Evolutionary conservation across 2,888 invertebrate species (phyloP), one percentile per base, ranked within the genome.

Genomic region (Cephalotes varians): DNA sequence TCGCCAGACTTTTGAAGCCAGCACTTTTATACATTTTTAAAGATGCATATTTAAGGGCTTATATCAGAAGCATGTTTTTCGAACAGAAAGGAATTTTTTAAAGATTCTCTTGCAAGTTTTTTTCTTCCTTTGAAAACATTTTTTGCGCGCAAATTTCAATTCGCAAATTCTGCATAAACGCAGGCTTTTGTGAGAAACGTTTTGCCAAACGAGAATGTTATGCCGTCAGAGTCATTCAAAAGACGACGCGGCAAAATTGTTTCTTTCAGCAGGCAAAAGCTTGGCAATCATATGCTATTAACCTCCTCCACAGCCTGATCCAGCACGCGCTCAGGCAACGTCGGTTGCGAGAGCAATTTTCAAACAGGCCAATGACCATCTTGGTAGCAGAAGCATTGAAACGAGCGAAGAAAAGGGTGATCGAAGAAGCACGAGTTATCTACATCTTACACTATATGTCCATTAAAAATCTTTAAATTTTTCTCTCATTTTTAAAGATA

Each of bases 241-340:
- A 21, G 80, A 15, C 56, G 47, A 60, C 37, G 73, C 44, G 51
- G 51, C 69, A 44, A 62, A 67, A 67, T 79, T 67, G 58, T 82
- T 79, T 65, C 67, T 82, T 82, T 82, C 60, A 77, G 21, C 58
- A 12, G 34, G 54, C 49, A 37, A 77, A 82, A 79, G 64, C 82
- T 71, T 77, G 47, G 69, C 82, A 82, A 82, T 82, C 79, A 82
- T 82, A 76, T 44, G 58, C 79, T 69, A 82, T 82, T 82, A 82
- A 44, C 60, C 77, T 69, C 67, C 79, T 82, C 67, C 79, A 51
- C 76, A 34, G 62, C 40, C 40, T 58, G 62, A 79, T 82, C 44
- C 79, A 77, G 77, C 77, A 77, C 77, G 77, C 77, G 79, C 65
- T 67, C 67, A 44, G 82, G 60, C 69, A 82, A 71, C 54, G 69